A percentile compares a stretch with the other conserved stretches of the same genome.
These are phyloP conservation scores for Drosophila seguyi DNA, from an alignment of 1,140 invertebrate species.

Conservation along the genomic window DNA sequence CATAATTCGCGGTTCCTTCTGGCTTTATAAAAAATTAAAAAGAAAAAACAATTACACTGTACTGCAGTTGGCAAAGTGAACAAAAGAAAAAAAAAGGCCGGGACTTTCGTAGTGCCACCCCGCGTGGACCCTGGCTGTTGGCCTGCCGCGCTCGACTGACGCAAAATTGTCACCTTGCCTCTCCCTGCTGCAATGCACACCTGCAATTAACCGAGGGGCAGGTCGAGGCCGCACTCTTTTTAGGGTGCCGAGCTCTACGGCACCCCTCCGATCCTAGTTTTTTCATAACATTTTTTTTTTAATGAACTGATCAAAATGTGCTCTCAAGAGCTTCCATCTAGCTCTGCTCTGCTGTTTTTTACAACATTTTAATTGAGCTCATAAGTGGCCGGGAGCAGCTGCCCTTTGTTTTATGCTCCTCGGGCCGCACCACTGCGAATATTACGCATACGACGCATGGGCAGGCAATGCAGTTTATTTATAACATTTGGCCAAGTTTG, in stretches of 20 bases:
- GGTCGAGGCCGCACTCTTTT: constrained; percentile 36
- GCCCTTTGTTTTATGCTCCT: constrained; percentile 24
- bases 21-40: constrained; percentile 32
- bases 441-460: constrained; percentile 61
- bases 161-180: constrained; percentile 80
- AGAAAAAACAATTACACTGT: constrained; percentile 69
- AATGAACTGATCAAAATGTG: constrained; percentile 76
- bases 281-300: constrained; percentile 43
- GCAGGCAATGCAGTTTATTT: constrained; percentile 2
- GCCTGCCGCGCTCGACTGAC: constrained; percentile 72
- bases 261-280: constrained; percentile 51
- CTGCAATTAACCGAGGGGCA: constrained; percentile 71
- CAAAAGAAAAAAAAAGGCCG: constrained; percentile 5
- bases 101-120: constrained; percentile 42
- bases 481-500: constrained; percentile 17
- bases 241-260: constrained; percentile 22
- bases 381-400: constrained; percentile 41
- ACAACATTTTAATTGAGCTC: constrained; percentile 69
- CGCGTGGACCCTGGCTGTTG: constrained; percentile 27
- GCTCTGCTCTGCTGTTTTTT: constrained; percentile 19
- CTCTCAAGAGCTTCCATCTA: constrained; percentile 35
- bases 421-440: constrained; percentile 17
- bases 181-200: constrained; percentile 69
- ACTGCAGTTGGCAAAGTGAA: constrained; percentile 29
- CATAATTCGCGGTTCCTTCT: constrained; percentile 56